Base-by-base conservation (phyloP, 2,797 vertebrate species). In the Coranthus polyacanthus region DNA sequence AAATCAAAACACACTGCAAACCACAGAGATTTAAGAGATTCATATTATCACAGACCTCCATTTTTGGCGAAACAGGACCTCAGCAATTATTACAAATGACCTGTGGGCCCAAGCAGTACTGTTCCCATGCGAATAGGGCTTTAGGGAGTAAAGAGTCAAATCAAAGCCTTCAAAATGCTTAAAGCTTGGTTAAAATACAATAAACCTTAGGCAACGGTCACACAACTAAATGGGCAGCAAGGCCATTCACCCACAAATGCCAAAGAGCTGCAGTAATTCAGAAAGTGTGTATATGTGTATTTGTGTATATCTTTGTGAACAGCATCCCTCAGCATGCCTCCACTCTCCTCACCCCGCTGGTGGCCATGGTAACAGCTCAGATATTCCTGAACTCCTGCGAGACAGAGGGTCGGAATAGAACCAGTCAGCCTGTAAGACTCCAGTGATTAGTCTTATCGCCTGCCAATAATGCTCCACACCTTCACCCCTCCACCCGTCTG, bases 321-420 rank as follows among this genome's bases (percentile, higher is more conserved):
- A 39, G 12, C 44, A 45, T 52, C 43, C 18, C 18, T 60, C 8
- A 39, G 12, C 44, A 45, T 52, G 43, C 18, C 18, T 60, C 60
- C 26, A 29, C 26, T 7, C 26, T 29, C 13, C 15, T n/a, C 38
- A 15, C 5, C 32, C 45, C 32, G 52, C 58, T 79, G 16, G 87
- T 90, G 64, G 58, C 83, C 87, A 90, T 88, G 81, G 84, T 49
- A 88, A 91, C 73, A 5, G 71, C 55, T 69, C 55, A 75, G 77
- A 69, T 61, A 74, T 57, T 50, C 53, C 57, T 61, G 57, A 72
- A 68, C 72, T 46, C 58, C 51, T 39, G 21, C 5, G 8, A 78
- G 57, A 77, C 44, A 6, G 62, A 17, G 58, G 9, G 34, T 26
- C 39, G 15, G 46, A 51, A 57, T 42, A 62, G 72, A 77, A 78